Base-by-base conservation (phyloP, 2,113 vertebrate genomes). In the Lycocorax pyrrhopterus region DNA sequence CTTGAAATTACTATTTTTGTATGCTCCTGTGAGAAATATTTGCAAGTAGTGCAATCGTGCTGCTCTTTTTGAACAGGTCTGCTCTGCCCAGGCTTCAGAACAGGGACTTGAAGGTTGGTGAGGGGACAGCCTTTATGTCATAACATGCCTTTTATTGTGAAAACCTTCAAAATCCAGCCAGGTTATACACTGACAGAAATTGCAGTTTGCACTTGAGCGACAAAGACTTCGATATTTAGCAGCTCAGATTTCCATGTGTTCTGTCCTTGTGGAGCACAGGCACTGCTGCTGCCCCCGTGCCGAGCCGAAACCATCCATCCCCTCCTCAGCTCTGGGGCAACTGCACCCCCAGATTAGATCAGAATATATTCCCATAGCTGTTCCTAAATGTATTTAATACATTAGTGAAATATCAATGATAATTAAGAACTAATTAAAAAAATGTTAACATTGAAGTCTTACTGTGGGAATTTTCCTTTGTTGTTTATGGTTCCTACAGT, bases 201-300 rank as follows among this genome's bases (percentile, higher is more conserved):
- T 84, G 76, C 6, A 4, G 86, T 84, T 97, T 91, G 91, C 93
- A 77, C 93, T 93, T 47, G 89, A 94, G 52, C 1, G 76, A 87
- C 89, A 90, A 81, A 92, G 96, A 49, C 86, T 96, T 94, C 89
- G 95, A 96, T 97, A 92, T 93, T 94, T 95, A 95, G 89, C 91
- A 89, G 95, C 35, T 86, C 90, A 63, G 84, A 92, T 96, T 94
- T 95, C 96, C 95, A 89, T 95, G 90, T 82, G 86, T 74, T 94
- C 91, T 94, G 96, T 97, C 86, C 60, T 13, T 35, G 64, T 9
- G 5, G 76, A 89, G 84, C 16, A 63, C 63, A 78, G 68, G 72
- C 63, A 30, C n/a, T 2, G 71, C 64, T 0, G 33, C 76, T 90
- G 83, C 66, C 91, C 90, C 82, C 2, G 6, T 0, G 1, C 77